A percentile compares a stretch with the other conserved stretches of the same genome.
phyloP scores from a whole-genome alignment of 2,888 invertebrate genomes.

The Sepiola atlantica region DNA sequence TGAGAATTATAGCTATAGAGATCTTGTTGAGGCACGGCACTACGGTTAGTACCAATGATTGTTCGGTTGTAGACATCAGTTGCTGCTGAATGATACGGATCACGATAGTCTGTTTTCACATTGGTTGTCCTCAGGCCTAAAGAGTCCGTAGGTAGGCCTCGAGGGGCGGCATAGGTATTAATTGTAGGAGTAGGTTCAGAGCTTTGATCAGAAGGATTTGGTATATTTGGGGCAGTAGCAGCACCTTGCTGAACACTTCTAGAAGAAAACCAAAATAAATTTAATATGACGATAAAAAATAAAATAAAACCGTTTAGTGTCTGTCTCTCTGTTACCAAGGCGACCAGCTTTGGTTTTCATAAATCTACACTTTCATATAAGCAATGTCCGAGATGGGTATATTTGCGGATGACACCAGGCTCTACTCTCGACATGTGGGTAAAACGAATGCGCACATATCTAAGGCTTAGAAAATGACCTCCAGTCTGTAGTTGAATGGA shows the following conservation, averaged over 20 bases:
- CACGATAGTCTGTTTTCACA: constrained; percentile 60
- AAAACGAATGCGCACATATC: too few relatives aligned
- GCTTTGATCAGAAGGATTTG: constrained; percentile 59
- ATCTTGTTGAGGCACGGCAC: constrained; percentile 51
- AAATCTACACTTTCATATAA: too few relatives aligned
- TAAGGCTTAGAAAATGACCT: too few relatives aligned
- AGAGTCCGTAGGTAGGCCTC: constrained; percentile 59
- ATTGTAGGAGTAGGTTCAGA: constrained; percentile 62
- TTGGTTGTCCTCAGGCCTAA: constrained; percentile 56
- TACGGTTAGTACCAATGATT: constrained; percentile 47
- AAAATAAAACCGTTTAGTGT: neutral
- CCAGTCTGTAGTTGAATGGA: too few relatives aligned
- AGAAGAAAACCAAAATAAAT: constrained; percentile 41
- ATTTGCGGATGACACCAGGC: too few relatives aligned
- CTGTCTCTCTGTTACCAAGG: too few relatives aligned
- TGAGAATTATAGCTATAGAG: constrained; percentile 63
- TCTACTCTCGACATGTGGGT: too few relatives aligned
- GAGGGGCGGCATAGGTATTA: constrained; percentile 57
- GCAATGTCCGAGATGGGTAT: too few relatives aligned
- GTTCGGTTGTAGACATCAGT: constrained; percentile 55
- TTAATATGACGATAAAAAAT: neutral
- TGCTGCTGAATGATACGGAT: constrained; percentile 50
- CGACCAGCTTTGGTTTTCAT: too few relatives aligned
- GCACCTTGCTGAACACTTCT: constrained; percentile 66
- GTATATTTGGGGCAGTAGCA: constrained; percentile 53